Evolutionary conservation across 2,888 invertebrate genomes (phyloP), one percentile per base, ranked within the genome.

Genomic region (Cremastobaeus sp.): DNA sequence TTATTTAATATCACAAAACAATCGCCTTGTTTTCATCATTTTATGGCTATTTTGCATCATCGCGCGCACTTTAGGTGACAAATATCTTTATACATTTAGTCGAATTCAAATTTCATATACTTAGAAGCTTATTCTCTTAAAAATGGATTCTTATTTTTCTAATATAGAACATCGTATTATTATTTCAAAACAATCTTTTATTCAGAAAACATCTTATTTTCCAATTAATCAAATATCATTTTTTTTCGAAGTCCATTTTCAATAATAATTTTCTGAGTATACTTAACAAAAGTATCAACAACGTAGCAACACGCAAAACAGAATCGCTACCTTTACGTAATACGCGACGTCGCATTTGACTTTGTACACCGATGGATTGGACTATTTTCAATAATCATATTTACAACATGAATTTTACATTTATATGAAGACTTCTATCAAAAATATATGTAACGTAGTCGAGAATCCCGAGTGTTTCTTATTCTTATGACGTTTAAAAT

Each of bases 371-470:
- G 28, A 64, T 64, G 25, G 14, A 52, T 20, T 64, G 12, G 12
- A 35, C 45, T 65, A 43, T 52, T 21, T 1, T 12, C 25, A 25
- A 52, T 60, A 21, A 17, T 41, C n/a, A n/a, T 64, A 65, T 65
- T 65, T 65, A 65, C 64, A 65, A 55, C 47, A 55, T 47, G 12
- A 65, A 65, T 55, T 55, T 28, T 55, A 65, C 55, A 55, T 47
- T 55, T 18, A 55, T 45, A 54, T 45, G 55, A 47, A 55, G 65
- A 32, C 25, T 65, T 54, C 55, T 65, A 65, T 65, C 65, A 65
- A 65, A 55, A 65, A 65, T 65, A 65, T 65, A 47, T 55, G 55
- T 21, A 47, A 65, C 65, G 39, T 55, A 39, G 65, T 55, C 54
- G 55, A 65, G 65, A 55, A 65, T 55, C 39, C 25, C n/a, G n/a